Evolutionary conservation across 2,113 vertebrate species (phyloP).

Genomic region (Labrus mixtus): DNA sequence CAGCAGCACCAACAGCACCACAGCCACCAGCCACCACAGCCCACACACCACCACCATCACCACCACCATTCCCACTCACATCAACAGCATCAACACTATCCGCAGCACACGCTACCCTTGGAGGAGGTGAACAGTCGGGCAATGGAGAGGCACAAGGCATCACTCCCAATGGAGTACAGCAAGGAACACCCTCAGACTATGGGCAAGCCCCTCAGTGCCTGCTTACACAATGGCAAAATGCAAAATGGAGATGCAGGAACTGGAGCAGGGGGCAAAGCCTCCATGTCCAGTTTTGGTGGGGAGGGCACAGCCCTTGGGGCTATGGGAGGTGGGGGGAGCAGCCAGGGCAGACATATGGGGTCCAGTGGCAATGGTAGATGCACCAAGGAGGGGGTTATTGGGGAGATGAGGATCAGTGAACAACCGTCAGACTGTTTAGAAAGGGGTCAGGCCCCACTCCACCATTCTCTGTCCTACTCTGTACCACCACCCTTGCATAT

Average conservation of each 20-base stretch:
- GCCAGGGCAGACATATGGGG: slow-evolving; percentile 77
- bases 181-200: slow-evolving; percentile 85
- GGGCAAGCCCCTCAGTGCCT: slow-evolving; percentile 90
- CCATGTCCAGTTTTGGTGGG: slow-evolving; percentile 89
- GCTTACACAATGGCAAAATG: slow-evolving; percentile 92
- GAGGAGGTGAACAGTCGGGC: slow-evolving; percentile 85
- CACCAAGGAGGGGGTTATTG: slow-evolving; percentile 84
- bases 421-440: slow-evolving; percentile 92
- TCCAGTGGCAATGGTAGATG: slow-evolving; percentile 79
- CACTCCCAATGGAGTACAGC: slow-evolving; percentile 87
- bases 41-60: slow-evolving; percentile 84
- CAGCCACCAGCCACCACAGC: slow-evolving; percentile 85
- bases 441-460: slow-evolving; percentile 89
- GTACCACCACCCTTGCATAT: slow-evolving; percentile 88
- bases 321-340: slow-evolving; percentile 78
- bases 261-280: slow-evolving; percentile 72
- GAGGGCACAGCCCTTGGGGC: slow-evolving; percentile 80
- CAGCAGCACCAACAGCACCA: slow-evolving; percentile 78
- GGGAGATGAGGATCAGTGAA: slow-evolving; percentile 87
- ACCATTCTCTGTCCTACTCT: slow-evolving; percentile 90
- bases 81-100: slow-evolving; percentile 85
- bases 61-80: slow-evolving; percentile 82
- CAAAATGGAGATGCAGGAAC: slow-evolving; percentile 86
- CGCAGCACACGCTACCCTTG: slow-evolving; percentile 72
- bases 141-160: slow-evolving; percentile 89